Evolutionary conservation across 2,888 invertebrate species (phyloP).

Genomic region (Pammene fasciana): DNA sequence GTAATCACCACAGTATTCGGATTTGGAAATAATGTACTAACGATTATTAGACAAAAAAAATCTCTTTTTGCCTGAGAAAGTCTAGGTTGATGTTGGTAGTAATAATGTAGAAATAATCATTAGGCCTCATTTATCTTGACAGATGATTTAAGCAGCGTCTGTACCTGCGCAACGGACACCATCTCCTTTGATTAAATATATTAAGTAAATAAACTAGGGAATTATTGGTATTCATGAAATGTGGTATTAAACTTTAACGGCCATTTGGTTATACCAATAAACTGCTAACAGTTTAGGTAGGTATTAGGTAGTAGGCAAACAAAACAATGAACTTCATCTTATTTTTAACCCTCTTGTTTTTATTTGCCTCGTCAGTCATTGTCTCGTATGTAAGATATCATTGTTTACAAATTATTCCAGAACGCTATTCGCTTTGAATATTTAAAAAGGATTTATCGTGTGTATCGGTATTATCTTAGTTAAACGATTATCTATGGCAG

Average conservation of each 20-base stretch:
- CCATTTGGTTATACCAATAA: not conserved
- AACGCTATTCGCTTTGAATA: conserved; percentile 21
- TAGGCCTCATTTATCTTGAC: not conserved
- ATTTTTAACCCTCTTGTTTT: conserved; percentile 20
- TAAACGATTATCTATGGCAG: conserved; percentile 51
- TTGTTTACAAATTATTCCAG: conserved; percentile 34
- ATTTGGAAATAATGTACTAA: too few species aligned
- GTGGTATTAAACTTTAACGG: too few species aligned
- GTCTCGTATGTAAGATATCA: conserved; percentile 17
- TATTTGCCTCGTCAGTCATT: conserved; percentile 11
- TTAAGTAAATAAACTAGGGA: too few species aligned
- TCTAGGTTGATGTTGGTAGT: not conserved
- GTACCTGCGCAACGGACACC: not conserved
- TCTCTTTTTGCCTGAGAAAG: not conserved
- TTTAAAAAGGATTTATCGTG: conserved; percentile 26
- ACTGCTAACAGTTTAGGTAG: too few species aligned
- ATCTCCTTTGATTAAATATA: too few species aligned
- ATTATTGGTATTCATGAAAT: too few species aligned
- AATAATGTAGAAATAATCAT: not conserved
- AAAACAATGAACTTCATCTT: conserved; percentile 11
- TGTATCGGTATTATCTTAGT: conserved; percentile 51
- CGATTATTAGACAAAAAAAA: too few species aligned
- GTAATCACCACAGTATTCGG: too few species aligned
- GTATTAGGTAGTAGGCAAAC: not conserved
- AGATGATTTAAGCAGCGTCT: not conserved